Percentiles rank a stretch among this genome's conserved stretches.
These are phyloP conservation scores for Lithophane ornitopus DNA, from an alignment of 2,888 invertebrate genomes.

Conservation along the genomic window DNA sequence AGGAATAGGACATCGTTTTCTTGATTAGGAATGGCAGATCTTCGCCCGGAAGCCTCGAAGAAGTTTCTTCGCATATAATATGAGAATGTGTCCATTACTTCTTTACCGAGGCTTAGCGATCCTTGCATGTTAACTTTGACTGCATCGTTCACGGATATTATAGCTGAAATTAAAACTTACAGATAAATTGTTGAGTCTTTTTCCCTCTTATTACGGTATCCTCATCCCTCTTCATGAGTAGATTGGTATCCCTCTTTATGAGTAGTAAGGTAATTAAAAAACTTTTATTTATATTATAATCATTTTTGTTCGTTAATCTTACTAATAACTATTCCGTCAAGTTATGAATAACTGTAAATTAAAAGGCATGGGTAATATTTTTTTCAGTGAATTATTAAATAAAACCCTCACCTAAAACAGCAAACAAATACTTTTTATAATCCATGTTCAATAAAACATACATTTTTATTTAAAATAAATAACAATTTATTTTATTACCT, in stretches of 20 bases:
- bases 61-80: conserved; percentile 68
- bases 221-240: neutral
- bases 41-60: conserved; percentile 57
- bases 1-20: conserved; percentile 67
- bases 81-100: conserved; percentile 77
- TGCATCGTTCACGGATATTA: conserved; percentile 60
- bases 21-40: conserved; percentile 53
- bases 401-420: conserved; percentile 63
- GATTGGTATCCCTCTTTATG: neutral
- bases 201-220: no score
- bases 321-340: neutral
- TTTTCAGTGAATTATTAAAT: conserved; percentile 22
- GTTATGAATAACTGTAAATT: neutral
- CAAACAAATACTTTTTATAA: conserved; percentile 51
- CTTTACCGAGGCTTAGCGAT: conserved; percentile 79
- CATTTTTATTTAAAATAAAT: conserved; percentile 38
- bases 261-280: neutral
- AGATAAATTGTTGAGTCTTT: neutral
- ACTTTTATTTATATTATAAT: neutral
- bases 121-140: conserved; percentile 83
- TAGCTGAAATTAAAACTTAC: conserved; percentile 67
- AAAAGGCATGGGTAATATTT: neutral
- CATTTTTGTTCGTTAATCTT: no score
- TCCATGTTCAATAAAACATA: conserved; percentile 53
- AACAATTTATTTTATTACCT: conserved; percentile 41